phyloP scores from a whole-genome alignment of 2,888 invertebrate genomes.

The Aphodius sticticus region DNA sequence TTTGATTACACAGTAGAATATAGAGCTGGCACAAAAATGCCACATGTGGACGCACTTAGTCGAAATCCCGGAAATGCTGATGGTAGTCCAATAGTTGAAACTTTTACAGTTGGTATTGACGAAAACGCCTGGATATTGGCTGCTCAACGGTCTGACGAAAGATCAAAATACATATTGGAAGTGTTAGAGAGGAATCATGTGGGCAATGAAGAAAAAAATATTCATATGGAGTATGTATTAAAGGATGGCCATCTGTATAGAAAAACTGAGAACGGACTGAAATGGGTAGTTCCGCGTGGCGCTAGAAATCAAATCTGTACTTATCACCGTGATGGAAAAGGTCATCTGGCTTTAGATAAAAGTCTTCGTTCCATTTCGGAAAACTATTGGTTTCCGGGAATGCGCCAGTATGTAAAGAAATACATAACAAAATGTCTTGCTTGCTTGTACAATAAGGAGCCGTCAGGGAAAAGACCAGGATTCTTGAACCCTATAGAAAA shows the following conservation, averaged over 20 bases:
- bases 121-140: constrained; percentile 11
- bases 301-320: constrained; percentile 47
- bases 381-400: constrained; percentile 54
- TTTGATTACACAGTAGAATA: constrained; percentile 16
- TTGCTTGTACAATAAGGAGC: constrained; percentile 53
- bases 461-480: constrained; percentile 40
- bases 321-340: constrained; percentile 53
- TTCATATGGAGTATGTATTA: constrained; percentile 16
- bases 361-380: constrained; percentile 46
- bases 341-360: constrained; percentile 52
- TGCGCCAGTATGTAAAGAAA: constrained; percentile 51
- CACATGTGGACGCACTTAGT: constrained; percentile 13
- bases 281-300: constrained; percentile 49
- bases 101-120: background rate
- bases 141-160: constrained; percentile 11
- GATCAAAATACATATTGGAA: background rate
- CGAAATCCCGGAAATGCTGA: constrained; percentile 13
- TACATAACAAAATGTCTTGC: constrained; percentile 54
- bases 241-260: constrained; percentile 10
- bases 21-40: constrained; percentile 12
- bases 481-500: too few relatives aligned
- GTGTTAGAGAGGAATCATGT: background rate
- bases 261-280: background rate
- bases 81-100: background rate
- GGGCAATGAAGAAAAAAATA: background rate